Evolutionary conservation across 2,113 vertebrate species (phyloP), one percentile per base, ranked within the genome.

Genomic region (Epinephelus moara): DNA sequence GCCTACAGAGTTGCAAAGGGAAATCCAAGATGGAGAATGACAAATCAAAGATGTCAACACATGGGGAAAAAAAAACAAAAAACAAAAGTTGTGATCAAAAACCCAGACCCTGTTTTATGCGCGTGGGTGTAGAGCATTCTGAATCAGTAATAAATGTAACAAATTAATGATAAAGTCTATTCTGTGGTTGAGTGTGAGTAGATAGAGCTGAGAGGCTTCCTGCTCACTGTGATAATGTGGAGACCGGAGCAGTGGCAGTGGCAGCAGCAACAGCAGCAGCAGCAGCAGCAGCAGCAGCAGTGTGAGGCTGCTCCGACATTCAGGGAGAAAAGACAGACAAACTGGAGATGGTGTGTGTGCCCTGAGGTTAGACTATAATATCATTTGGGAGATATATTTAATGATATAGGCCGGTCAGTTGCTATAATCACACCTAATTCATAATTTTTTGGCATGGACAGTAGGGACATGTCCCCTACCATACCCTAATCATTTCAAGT

Each of bases 401-500:
- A 8, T 52, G 50, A 72, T 53, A 37, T 18, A 72, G 9, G 21
- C 3, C n/a, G 52, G 11, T 50, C 0, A 50, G 64, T 13, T 49
- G 33, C 21, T 77, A 73, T 85, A 74, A 91, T 84, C 76, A 90
- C 81, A 90, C 57, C 78, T 64, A 64, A 74, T 73, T 50, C 70
- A 57, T 14, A 0, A 4, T 6, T 59, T 47, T 61, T 55, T 37
- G 33, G 50, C 23, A 47, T 11, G 30, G 6, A 40, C 13, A 70
- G 21, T 1, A 33, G 19, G 18, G 18, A n/a, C 6, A 37, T n/a
- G 49, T 55, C 14, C 56, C 33, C 21, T 53, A 61, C 13, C 1
- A 17, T 45, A 6, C 21, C 18, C 25, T 50, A 4, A 45, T 5
- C 37, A 47, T 47, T 30, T 50, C 21, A 30, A 2, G 49, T 50